These are phyloP conservation scores for Drosophila nigromelanica DNA, from an alignment of 1,140 invertebrate species.

Conservation along the genomic window DNA sequence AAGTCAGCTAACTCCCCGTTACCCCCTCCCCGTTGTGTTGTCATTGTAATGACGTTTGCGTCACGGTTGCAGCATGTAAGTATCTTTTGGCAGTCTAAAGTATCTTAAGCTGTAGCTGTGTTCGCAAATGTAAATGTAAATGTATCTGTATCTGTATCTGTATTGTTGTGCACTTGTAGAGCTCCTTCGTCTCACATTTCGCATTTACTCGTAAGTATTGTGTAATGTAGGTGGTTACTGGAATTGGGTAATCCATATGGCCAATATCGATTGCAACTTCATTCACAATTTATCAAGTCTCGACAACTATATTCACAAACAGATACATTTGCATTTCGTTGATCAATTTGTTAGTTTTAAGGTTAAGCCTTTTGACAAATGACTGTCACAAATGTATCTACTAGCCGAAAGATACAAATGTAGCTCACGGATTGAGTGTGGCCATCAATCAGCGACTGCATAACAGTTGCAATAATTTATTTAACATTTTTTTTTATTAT, in stretches of 20 bases:
- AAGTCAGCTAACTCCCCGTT: not conserved
- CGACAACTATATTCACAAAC: constrained; percentile 24
- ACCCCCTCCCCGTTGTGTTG: not conserved
- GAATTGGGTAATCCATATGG: constrained; percentile 40
- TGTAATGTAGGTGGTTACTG: constrained; percentile 26
- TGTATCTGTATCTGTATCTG: constrained; percentile 17
- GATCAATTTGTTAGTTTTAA: constrained; percentile 29
- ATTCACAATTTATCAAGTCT: constrained; percentile 40
- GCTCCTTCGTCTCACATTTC: constrained; percentile 31
- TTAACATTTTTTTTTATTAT: not conserved
- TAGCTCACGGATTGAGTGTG: constrained; percentile 1
- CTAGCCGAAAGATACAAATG: constrained; percentile 17
- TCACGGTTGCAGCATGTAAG: constrained; percentile 35
- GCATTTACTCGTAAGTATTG: constrained; percentile 40
- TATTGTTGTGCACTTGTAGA: constrained; percentile 42
- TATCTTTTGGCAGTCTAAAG: constrained; percentile 46
- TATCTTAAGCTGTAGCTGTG: constrained; percentile 28
- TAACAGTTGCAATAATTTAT: constrained; percentile 32
- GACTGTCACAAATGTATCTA: constrained; percentile 23
- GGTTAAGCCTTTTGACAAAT: constrained; percentile 39
- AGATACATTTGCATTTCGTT: constrained; percentile 34
- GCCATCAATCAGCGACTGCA: constrained; percentile 9
- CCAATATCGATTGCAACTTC: constrained; percentile 32
- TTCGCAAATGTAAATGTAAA: constrained; percentile 23
- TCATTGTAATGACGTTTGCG: constrained; percentile 42